Evolutionary conservation across 2,113 vertebrate genomes (phyloP), one percentile per base, ranked within the genome.

Genomic region (Pluvianellus socialis): DNA sequence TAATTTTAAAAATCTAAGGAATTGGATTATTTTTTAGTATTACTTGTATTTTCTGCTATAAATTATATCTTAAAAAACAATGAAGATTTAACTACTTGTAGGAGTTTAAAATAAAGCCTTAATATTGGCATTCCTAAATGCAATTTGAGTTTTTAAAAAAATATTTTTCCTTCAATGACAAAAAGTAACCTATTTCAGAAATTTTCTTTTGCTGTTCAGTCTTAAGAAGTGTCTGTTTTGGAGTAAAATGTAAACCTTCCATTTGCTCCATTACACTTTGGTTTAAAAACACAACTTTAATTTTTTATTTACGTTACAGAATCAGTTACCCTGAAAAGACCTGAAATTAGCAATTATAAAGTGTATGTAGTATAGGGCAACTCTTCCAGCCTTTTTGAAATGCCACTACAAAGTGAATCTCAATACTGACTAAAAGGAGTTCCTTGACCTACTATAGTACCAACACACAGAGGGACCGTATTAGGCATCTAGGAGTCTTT

Each of bases 391-490:
- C 68, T 40, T 93, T 96, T 72, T 71, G 66, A 92, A 88, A 95
- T 86, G 90, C 81, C 87, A 59, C 26, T 82, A 89, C 56, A 85
- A 91, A 73, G 58, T 67, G 38, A 94, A 85, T 76, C 94, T 94
- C 93, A 86, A 75, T 68, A n/a, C 86, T 76, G 90, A 87, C 81
- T 96, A 96, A 95, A 95, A 94, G 93, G 90, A 95, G 76, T 96
- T 93, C 85, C 95, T 89, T 97, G 94, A 97, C 94, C 96, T 96
- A 42, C 81, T 92, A 92, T 79, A 95, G 79, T 91, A 82, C 59
- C 91, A 94, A 58, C 79, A 76, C 94, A 63, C 95, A 94, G 85
- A 88, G 90, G 94, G 87, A 95, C 74, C 85, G 59, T 88, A 79
- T 81, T 89, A 94, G 82, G 90, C 79, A 88, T 92, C 94, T 74